Evolutionary conservation across 1,140 invertebrate genomes (phyloP).

Genomic region (Monochamus saltuarius): DNA sequence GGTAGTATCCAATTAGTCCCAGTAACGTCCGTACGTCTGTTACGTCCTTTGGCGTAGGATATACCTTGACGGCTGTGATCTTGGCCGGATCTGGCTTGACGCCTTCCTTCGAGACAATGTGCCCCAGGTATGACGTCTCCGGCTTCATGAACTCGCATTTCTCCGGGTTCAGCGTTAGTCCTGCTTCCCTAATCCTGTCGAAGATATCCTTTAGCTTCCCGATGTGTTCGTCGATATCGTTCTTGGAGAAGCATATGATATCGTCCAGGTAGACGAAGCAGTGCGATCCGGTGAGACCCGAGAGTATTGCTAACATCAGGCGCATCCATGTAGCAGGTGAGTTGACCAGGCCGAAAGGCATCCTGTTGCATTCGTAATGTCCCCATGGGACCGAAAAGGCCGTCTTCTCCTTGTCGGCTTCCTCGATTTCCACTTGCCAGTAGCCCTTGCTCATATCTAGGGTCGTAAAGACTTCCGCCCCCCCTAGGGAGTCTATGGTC

Average conservation of each 20-base stretch:
- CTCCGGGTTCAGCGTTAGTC: slow-evolving; percentile 51
- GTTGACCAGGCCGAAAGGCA: slow-evolving; percentile 31
- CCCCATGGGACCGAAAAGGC: slow-evolving; percentile 48
- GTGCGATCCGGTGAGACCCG: slow-evolving; percentile 17
- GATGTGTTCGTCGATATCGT: slow-evolving; percentile 39
- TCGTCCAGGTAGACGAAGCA: slow-evolving; percentile 35
- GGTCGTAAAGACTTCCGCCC: slow-evolving; percentile 46
- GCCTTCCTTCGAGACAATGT: slow-evolving; percentile 24
- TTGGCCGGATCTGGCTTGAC: slow-evolving; percentile 33
- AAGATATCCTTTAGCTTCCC: slow-evolving; percentile 29
- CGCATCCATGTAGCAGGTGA: slow-evolving; percentile 3
- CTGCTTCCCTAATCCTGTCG: slow-evolving; percentile 41
- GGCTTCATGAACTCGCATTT: slow-evolving; percentile 53
- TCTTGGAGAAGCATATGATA: slow-evolving; percentile 28
- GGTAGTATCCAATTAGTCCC: slow-evolving; percentile 33
- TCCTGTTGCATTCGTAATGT: slow-evolving; percentile 49
- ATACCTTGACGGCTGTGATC: slow-evolving; percentile 32
- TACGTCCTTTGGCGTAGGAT: slow-evolving; percentile 32
- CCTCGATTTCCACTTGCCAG: slow-evolving; percentile 52
- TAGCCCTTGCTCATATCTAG: slow-evolving; percentile 53
- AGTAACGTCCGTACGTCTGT: slow-evolving; percentile 42
- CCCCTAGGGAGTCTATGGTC: slow-evolving; percentile 48
- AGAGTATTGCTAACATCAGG: slow-evolving; percentile 20
- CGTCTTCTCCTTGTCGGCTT: slow-evolving; percentile 50
- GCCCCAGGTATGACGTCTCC: slow-evolving; percentile 52